Conservation (phyloP, 2,888 invertebrate genomes). For the Rhopalosiphum nymphaeae region DNA sequence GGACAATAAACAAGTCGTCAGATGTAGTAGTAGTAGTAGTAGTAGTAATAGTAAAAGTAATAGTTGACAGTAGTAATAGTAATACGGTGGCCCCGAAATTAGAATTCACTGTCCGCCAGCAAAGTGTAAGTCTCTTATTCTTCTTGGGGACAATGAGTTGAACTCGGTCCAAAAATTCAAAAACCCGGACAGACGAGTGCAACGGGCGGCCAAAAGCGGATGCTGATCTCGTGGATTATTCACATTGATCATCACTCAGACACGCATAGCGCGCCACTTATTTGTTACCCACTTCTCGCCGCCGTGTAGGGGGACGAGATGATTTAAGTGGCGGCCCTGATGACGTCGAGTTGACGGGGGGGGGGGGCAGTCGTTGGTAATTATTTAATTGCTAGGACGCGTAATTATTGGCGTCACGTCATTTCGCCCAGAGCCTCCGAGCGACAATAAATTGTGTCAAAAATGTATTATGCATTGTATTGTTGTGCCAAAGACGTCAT, state of each 20-base stretch:
- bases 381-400: not conserved
- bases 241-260: slow-evolving; percentile 32
- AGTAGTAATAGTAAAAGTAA: not conserved
- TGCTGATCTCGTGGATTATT: slow-evolving; percentile 34
- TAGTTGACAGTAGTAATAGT: not conserved
- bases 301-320: not conserved
- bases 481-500: not conserved
- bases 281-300: not conserved
- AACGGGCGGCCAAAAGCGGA: slow-evolving; percentile 1
- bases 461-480: slow-evolving; percentile 13
- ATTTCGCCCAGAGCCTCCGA: not conserved
- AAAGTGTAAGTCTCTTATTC: not conserved
- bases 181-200: not conserved
- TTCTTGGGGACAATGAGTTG: slow-evolving; percentile 30
- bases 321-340: not conserved
- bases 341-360: not conserved
- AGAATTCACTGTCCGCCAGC: slow-evolving; percentile 8
- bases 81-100: slow-evolving; percentile 41
- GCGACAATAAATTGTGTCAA: slow-evolving; percentile 39
- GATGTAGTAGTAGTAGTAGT: not conserved
- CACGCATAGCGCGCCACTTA: not conserved
- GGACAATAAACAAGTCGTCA: slow-evolving; percentile 56
- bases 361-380: not conserved
- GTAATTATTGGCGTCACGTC: not conserved
- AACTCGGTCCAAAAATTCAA: slow-evolving; percentile 46